phyloP scores from a whole-genome alignment of 2,113 vertebrate genomes.

The Pimephales promelas region DNA sequence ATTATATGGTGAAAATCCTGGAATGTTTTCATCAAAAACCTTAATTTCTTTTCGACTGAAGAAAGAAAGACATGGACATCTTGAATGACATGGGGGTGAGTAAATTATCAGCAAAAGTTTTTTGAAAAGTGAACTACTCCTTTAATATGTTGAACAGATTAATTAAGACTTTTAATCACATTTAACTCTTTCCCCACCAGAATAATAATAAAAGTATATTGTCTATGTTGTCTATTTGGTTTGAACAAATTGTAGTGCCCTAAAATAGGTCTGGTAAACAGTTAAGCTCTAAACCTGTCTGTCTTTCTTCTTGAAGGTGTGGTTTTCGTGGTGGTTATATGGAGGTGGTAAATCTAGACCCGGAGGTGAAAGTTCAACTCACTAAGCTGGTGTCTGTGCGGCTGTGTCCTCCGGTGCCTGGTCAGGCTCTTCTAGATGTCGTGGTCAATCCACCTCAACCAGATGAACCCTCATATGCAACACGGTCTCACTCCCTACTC shows the following conservation, averaged over 20 bases:
- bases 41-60: no score
- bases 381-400: conserved; percentile 77
- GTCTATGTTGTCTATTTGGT: not conserved
- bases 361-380: conserved; percentile 72
- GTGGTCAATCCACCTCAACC: conserved; percentile 71
- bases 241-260: not conserved
- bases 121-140: no score
- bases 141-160: not conserved
- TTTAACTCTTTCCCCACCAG: not conserved
- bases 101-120: no score
- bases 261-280: not conserved
- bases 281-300: not conserved
- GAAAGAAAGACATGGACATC: no score
- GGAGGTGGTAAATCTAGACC: conserved; percentile 81
- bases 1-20: no score
- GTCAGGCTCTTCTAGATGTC: conserved; percentile 74
- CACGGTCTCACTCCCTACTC: no score
- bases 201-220: no score
- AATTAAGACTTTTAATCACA: not conserved
- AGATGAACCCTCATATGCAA: conserved; percentile 78
- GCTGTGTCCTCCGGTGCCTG: conserved; percentile 75
- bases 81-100: no score
- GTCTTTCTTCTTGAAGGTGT: conserved; percentile 69
- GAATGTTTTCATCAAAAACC: no score
- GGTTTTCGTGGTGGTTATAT: conserved; percentile 80